phyloP scores from a whole-genome alignment of 2,113 vertebrate species.

The Platycercus adscitus region DNA sequence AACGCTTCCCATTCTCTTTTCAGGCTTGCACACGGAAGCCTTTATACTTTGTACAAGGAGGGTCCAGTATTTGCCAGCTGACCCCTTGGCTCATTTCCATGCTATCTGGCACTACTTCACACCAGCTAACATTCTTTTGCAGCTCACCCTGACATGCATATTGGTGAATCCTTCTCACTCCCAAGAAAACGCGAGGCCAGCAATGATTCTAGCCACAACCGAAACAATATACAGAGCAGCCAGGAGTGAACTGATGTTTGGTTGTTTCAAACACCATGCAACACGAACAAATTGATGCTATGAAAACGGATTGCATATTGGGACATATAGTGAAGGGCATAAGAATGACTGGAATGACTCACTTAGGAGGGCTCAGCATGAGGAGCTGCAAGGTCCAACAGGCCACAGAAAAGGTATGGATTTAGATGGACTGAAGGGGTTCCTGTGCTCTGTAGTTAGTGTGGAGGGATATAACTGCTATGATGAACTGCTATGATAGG shows the following conservation, averaged over 20 bases:
- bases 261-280: not conserved
- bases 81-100: not conserved
- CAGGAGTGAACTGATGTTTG: not conserved
- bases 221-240: not conserved
- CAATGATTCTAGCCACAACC: not conserved
- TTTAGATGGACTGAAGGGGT: not conserved
- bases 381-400: not conserved
- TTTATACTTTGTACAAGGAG: not conserved
- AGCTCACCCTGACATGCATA: not conserved
- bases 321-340: not conserved
- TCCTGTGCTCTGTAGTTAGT: not conserved
- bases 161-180: not conserved
- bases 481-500: not conserved
- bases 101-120: not conserved
- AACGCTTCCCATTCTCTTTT: not conserved
- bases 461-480: not conserved
- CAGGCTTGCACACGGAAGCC: not conserved
- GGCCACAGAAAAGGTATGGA: not conserved
- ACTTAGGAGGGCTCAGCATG: not conserved
- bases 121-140: not conserved
- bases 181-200: not conserved
- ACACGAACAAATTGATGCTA: fast-evolving
- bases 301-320: not conserved
- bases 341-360: not conserved
- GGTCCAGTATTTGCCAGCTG: not conserved